Conservation (phyloP, 53 echinoderm and acorn worm species). For the Luidia sarsii region DNA sequence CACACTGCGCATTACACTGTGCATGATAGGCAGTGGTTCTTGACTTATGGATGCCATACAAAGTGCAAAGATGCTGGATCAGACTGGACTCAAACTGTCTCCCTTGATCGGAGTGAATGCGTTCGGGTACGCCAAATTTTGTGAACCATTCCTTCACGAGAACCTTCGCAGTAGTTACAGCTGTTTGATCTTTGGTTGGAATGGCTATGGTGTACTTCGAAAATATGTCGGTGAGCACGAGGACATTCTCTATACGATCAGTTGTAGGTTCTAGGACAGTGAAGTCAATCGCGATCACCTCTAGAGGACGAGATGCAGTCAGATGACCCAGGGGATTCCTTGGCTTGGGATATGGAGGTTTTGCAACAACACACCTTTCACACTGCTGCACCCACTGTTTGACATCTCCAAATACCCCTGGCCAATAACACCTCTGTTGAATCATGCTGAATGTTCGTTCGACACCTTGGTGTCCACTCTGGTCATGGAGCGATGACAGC, state of each 20-base stretch:
- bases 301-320: constrained; percentile 45
- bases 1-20: not conserved
- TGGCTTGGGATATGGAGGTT: not conserved
- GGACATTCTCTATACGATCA: constrained; percentile 64
- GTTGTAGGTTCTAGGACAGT: constrained; percentile 56
- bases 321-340: not conserved
- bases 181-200: constrained; percentile 70
- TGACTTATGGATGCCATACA: not conserved
- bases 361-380: not conserved
- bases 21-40: constrained; percentile 13
- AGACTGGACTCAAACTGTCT: constrained; percentile 73
- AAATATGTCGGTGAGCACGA: constrained; percentile 69
- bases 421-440: constrained; percentile 16
- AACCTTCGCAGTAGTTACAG: constrained; percentile 65
- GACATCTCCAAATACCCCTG: not conserved
- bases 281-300: constrained; percentile 66
- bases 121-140: constrained; percentile 65
- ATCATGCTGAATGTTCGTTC: constrained; percentile 19
- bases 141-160: constrained; percentile 72
- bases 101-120: constrained; percentile 80
- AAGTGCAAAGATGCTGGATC: constrained; percentile 28
- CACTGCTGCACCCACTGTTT: constrained; percentile 4
- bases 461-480: constrained; percentile 15
- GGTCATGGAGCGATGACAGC: not conserved
- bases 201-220: constrained; percentile 72